Conservation (phyloP, 2,797 vertebrate species). For the Lepidocolaptes lacrymiger region DNA sequence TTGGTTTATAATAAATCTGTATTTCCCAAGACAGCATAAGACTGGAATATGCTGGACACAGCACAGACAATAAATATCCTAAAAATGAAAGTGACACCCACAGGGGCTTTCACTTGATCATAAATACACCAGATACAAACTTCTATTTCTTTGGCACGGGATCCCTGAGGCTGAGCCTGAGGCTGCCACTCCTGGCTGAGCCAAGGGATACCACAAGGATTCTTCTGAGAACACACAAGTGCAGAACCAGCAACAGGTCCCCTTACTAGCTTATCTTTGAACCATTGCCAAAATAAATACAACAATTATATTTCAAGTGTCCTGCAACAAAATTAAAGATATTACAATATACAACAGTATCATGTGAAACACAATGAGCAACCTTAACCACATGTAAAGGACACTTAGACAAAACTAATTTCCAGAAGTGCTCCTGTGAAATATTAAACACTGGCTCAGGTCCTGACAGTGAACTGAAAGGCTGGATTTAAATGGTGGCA, state of each 20-base stretch:
- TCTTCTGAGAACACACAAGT: background rate
- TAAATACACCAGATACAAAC: background rate
- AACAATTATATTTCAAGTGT: background rate
- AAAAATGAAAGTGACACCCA: background rate
- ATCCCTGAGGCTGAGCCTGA: background rate
- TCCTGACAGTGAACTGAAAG: background rate
- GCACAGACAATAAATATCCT: background rate
- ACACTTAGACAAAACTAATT: background rate
- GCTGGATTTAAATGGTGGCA: background rate
- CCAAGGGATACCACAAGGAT: background rate
- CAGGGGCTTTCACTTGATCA: background rate
- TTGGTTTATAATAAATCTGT: background rate
- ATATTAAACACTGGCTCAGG: background rate
- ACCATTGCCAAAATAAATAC: background rate
- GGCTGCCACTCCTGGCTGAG: background rate
- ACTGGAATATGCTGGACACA: background rate
- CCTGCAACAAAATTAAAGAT: background rate
- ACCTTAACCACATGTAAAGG: background rate
- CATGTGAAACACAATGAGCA: background rate
- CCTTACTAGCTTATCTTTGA: background rate
- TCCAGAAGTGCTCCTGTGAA: background rate
- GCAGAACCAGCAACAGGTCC: background rate
- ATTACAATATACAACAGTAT: background rate
- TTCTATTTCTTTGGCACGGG: background rate
- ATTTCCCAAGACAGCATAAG: background rate